Base-by-base conservation (phyloP, 2,113 vertebrate species). In the Tetrax tetrax region DNA sequence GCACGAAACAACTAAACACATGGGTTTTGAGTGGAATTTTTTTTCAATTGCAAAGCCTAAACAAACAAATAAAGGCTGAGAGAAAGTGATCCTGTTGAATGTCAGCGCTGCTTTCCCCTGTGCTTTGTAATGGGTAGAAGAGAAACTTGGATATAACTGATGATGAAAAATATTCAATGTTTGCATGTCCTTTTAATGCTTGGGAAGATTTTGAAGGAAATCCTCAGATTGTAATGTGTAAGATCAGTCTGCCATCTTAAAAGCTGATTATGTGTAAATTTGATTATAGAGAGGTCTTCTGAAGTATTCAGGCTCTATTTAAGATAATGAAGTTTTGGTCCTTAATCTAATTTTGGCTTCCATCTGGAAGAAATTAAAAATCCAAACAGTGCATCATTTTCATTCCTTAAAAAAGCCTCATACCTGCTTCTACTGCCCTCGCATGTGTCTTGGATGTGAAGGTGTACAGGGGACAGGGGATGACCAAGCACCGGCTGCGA, bases 281-380 rank as follows among this genome's bases (percentile, higher is more conserved):
- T 37, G 61, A 50, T 95, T 92, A 54, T 2, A 5, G 65, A 10
- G 35, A 59, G 51, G 45, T 57, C 74, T 74, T 84, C 45, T 93
- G 4, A 93, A 94, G 45, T 91, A 72, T 83, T 89, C 81, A 57
- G 77, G 50, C 72, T 9, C 11, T 87, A 21, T 89, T 87, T 84
- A 65, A 93, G 60, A 25, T 96, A 87, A 93, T 85, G 90, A 84
- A 84, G 54, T 92, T 88, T 68, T 37, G 22, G 31, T 64, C 63
- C 68, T 81, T 93, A 93, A 94, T 84, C 64, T 48, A 4, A 89
- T 87, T 90, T 83, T 20, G 27, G 10, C 74, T 79, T 76, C 71
- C 87, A 65, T 74, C 90, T 92, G 89, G 92, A 94, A 93, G 76
- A 60, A 92, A 95, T 94, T 89, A 92, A 69, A 91, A 95, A 93